Conservation (phyloP, 2,113 vertebrate species). For the Clarias magur region DNA sequence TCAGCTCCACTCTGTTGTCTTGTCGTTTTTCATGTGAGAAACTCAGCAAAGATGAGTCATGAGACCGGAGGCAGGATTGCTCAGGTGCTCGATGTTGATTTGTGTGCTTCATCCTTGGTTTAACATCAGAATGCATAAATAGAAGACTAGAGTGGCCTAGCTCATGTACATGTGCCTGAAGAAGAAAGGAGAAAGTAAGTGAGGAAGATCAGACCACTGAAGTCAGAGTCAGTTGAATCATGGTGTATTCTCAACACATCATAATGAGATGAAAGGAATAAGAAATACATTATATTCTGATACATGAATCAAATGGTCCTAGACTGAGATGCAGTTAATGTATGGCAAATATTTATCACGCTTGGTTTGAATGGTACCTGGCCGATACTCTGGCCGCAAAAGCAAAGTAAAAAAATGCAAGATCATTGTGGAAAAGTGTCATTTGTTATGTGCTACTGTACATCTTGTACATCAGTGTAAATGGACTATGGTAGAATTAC, state of each 20-base stretch:
- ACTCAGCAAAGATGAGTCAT: neutral
- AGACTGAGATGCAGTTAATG: neutral
- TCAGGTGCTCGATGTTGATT: neutral
- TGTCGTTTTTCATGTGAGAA: neutral
- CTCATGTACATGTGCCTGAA: neutral
- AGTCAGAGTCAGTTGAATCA: neutral
- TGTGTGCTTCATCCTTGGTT: no score
- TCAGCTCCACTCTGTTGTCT: neutral
- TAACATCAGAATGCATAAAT: neutral
- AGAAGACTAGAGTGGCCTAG: neutral
- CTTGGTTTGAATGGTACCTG: neutral
- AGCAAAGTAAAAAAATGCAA: neutral
- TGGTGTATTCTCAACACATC: neutral
- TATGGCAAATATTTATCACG: neutral
- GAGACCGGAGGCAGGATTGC: neutral
- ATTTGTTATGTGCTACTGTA: neutral
- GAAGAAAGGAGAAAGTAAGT: neutral
- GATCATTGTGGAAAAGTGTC: neutral
- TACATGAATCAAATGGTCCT: neutral
- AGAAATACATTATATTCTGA: neutral
- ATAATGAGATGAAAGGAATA: neutral
- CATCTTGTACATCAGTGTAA: neutral
- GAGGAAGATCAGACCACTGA: neutral
- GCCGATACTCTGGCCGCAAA: neutral
- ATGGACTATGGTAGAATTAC: neutral